These are phyloP conservation scores for Listronotus bonariensis DNA, from an alignment of 1,140 invertebrate species.

Conservation along the genomic window DNA sequence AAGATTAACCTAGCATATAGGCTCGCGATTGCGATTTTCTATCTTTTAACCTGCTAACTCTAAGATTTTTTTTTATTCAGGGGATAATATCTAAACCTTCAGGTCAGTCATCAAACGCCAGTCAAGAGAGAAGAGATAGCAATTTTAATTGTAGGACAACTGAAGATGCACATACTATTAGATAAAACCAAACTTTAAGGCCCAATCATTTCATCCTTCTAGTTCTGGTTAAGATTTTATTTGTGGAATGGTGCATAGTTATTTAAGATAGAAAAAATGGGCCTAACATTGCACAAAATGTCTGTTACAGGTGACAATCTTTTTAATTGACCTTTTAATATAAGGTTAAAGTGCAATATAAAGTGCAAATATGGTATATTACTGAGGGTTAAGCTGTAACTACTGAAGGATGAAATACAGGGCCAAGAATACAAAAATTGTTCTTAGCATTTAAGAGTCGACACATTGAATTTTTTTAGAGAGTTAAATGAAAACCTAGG, in stretches of 20 bases:
- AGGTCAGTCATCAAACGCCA: constrained; percentile 36
- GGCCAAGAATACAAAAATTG: background rate
- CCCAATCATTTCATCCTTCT: background rate
- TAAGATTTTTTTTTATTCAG: constrained; percentile 32
- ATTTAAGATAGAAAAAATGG: too few relatives aligned
- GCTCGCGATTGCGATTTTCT: background rate
- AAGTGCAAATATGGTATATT: background rate
- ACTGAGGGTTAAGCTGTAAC: background rate
- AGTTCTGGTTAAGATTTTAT: too few relatives aligned
- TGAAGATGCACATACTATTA: constrained; percentile 50
- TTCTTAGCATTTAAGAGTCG: constrained; percentile 9
- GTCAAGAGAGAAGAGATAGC: constrained; percentile 45
- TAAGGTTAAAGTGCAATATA: constrained; percentile 6
- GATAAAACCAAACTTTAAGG: constrained; percentile 28
- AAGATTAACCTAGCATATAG: too few relatives aligned
- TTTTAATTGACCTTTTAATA: too few relatives aligned
- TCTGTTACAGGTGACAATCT: too few relatives aligned
- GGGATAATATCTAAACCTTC: constrained; percentile 47
- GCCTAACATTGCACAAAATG: too few relatives aligned
- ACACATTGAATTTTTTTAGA: constrained; percentile 10
- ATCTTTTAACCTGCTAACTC: background rate
- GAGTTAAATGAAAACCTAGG: constrained; percentile 8
- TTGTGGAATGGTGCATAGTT: too few relatives aligned
- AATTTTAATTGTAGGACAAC: constrained; percentile 51
- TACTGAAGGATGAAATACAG: background rate